Conservation (phyloP, 2,113 vertebrate genomes). For the Anser brachyrhynchus region DNA sequence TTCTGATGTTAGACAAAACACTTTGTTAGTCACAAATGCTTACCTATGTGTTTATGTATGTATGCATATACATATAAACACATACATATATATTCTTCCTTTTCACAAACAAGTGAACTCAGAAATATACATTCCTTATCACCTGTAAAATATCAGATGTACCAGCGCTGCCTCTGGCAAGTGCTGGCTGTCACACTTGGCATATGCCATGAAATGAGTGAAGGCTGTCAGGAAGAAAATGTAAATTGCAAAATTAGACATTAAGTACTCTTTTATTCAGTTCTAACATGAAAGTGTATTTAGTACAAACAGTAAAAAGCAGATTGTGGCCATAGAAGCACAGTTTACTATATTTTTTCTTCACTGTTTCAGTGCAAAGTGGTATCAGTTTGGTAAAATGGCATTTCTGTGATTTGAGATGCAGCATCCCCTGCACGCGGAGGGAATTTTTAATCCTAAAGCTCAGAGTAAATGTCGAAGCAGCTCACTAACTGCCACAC, state of each 20-base stretch:
- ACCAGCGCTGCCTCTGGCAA: fast-evolving
- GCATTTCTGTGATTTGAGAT: not conserved
- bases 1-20: not conserved
- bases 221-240: not conserved
- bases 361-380: fast-evolving
- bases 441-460: not conserved
- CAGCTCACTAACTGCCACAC: too few species aligned
- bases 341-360: not conserved
- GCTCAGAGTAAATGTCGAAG: not conserved
- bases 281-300: not conserved
- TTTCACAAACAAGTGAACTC: not conserved
- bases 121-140: not conserved
- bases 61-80: not conserved
- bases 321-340: not conserved
- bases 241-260: fast-evolving
- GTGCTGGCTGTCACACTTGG: fast-evolving
- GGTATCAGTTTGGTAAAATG: fast-evolving
- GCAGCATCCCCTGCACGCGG: not conserved
- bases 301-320: not conserved
- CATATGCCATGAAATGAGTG: fast-evolving
- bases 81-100: not conserved
- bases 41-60: not conserved
- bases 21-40: not conserved
- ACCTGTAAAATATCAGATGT: not conserved
- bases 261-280: not conserved